These are phyloP conservation scores for Aphodius sticticus DNA, from an alignment of 2,888 invertebrate species.

Conservation along the genomic window DNA sequence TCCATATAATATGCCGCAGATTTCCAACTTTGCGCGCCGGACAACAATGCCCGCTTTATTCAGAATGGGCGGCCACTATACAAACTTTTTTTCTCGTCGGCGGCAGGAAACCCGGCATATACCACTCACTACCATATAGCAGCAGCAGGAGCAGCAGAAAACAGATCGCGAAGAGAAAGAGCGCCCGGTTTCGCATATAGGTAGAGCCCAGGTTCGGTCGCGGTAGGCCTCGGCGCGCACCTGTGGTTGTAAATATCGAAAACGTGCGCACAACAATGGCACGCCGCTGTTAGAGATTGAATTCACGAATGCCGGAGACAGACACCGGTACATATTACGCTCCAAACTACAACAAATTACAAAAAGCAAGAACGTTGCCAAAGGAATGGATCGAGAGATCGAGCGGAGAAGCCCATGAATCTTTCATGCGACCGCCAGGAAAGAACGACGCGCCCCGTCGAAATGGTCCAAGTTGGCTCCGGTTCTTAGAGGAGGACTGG, in stretches of 20 bases:
- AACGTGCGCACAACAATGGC: slow-evolving; percentile 31
- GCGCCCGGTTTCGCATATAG: not conserved
- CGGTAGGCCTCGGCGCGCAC: slow-evolving; percentile 25
- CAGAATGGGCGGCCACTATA: slow-evolving; percentile 14
- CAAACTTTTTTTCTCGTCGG: slow-evolving; percentile 21
- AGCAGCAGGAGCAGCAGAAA: not conserved
- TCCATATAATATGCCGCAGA: slow-evolving; percentile 25
- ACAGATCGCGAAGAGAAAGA: not conserved
- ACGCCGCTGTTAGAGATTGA: slow-evolving; percentile 27
- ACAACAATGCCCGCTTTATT: slow-evolving; percentile 21
- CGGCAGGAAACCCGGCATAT: slow-evolving; percentile 4
- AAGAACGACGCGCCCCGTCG: not conserved
- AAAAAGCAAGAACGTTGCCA: slow-evolving; percentile 44
- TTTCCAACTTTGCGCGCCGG: not conserved
- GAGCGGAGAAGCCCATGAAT: slow-evolving; percentile 40
- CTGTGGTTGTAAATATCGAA: slow-evolving; percentile 31
- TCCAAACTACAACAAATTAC: slow-evolving; percentile 43
- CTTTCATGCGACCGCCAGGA: slow-evolving; percentile 31
- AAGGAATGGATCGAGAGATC: slow-evolving; percentile 24
- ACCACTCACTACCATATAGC: not conserved
- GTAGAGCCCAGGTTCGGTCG: not conserved
- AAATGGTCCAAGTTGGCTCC: not conserved
- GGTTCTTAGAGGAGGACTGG: not conserved
- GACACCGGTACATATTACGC: slow-evolving; percentile 38
- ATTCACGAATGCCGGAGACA: slow-evolving; percentile 34